Conservation (phyloP, 1,140 invertebrate genomes). For the Brachionus manjavacas region DNA sequence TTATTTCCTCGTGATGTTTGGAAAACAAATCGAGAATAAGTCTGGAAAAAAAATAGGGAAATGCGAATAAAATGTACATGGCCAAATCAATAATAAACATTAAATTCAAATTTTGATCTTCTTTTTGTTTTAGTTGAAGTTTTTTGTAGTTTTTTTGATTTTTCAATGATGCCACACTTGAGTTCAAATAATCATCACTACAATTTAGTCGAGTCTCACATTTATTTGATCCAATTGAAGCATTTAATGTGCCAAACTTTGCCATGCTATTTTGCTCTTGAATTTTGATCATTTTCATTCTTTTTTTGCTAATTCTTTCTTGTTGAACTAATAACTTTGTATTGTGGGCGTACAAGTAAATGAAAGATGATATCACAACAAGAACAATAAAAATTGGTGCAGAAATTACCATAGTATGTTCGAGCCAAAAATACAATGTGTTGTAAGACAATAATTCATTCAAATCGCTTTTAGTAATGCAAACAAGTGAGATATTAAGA, state of each 20-base stretch:
- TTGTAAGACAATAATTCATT: slow-evolving; percentile 21
- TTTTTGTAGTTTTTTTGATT: not conserved
- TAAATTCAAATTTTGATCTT: slow-evolving; percentile 23
- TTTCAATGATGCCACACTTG: not conserved
- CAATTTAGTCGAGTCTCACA: not conserved
- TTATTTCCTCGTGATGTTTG: slow-evolving; percentile 3
- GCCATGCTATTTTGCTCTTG: slow-evolving; percentile 20
- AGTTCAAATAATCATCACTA: not conserved
- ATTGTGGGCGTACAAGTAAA: not conserved
- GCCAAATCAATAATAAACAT: slow-evolving; percentile 37
- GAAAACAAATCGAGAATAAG: slow-evolving; percentile 3
- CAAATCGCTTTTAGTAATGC: not conserved
- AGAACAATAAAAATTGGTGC: slow-evolving; percentile 3
- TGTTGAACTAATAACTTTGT: not conserved
- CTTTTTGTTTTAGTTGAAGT: not conserved
- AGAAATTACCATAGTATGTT: slow-evolving; percentile 38
- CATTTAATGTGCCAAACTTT: not conserved
- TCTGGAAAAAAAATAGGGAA: slow-evolving; percentile 11
- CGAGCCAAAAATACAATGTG: slow-evolving; percentile 38
- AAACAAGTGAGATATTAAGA: slow-evolving; percentile 3
- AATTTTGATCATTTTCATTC: slow-evolving; percentile 8
- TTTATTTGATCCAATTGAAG: not conserved
- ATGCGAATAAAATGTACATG: not conserved
- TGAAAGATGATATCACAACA: not conserved
- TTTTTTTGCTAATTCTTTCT: not conserved